Evolutionary conservation across 2,797 vertebrate species (phyloP), one percentile per base, ranked within the genome.

Genomic region (Pangasius sanitwongsei): DNA sequence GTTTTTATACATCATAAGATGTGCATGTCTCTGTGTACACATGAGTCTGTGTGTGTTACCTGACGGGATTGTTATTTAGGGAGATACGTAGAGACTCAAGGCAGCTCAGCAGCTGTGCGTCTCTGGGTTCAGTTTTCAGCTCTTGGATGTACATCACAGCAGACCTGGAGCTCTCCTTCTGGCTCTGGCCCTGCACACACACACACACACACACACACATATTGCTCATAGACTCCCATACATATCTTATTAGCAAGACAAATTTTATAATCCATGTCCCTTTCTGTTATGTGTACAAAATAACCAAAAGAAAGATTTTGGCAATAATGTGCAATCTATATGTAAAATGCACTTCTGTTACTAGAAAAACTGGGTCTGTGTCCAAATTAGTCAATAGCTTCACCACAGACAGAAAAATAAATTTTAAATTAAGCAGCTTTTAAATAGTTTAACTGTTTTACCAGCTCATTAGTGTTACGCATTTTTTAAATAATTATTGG

Each of bases 21-120:
- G 31, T 83, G 48, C 3, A 69, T 28, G 41, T 65, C 7, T 57
- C 28, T 80, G n/a, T 37, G 72, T 87, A 75, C 11, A 41, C 15
- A 13, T 34, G 20, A 25, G 50, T 50, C 28, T 55, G 48, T 25
- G 65, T 34, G 48, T 41, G 83, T 88, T 93, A 98, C 98, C 98
- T 98, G 94, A 99, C 98, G 78, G 98, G 98, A 92, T 99, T 99
- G 93, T 97, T 99, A 92, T 96, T 99, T 89, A 99, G 97, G 25
- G 98, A 98, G 31, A 99, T 97, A 87, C 98, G 93, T 9, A 99
- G 95, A 50, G 97, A 98, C 92, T 99, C 98, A 86, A 99, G 95
- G 90, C 97, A 97, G 93, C 86, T 92, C 78, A 99, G 95, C 63
- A 99, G 94, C 85, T 94, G 95, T 31, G 90, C 0, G 67, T 98